phyloP scores from a whole-genome alignment of 2,113 vertebrate species.

The Strix aluco region DNA sequence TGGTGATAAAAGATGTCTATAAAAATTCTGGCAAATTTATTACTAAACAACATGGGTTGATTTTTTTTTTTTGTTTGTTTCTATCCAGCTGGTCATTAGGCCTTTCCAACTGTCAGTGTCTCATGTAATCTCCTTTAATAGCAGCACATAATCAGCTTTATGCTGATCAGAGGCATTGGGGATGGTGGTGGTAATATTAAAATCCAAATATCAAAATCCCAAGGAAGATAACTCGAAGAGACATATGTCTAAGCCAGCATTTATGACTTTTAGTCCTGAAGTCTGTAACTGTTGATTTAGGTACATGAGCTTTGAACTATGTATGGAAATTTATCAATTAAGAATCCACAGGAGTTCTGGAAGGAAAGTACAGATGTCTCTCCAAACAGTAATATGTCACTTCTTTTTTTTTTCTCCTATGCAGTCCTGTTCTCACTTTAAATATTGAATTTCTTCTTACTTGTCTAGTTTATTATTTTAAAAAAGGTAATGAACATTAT shows the following conservation, averaged over 20 bases:
- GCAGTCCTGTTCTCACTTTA: background rate
- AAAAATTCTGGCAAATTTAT: conserved; percentile 68
- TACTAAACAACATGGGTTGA: conserved; percentile 46
- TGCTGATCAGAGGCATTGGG: conserved; percentile 65
- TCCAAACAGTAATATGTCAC: conserved; percentile 13
- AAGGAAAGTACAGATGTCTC: conserved; percentile 18
- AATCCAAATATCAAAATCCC: conserved; percentile 66
- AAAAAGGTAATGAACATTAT: background rate
- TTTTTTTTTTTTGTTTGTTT: background rate
- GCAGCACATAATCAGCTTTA: conserved; percentile 72
- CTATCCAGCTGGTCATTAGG: conserved; percentile 76
- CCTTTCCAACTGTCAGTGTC: conserved; percentile 76
- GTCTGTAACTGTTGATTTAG: conserved; percentile 55
- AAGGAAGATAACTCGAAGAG: conserved; percentile 60
- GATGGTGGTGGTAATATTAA: conserved; percentile 39
- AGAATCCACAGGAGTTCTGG: conserved; percentile 33
- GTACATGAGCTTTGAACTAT: conserved; percentile 47
- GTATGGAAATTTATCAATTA: conserved; percentile 60
- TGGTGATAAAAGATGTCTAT: conserved; percentile 60
- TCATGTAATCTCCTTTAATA: conserved; percentile 75
- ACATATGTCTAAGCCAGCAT: conserved; percentile 63
- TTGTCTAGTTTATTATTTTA: background rate
- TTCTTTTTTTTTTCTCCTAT: background rate
- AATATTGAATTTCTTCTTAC: background rate
- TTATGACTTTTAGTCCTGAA: conserved; percentile 57